Evolutionary conservation across 2,888 invertebrate genomes (phyloP).

Genomic region (Galeruca laticollis): DNA sequence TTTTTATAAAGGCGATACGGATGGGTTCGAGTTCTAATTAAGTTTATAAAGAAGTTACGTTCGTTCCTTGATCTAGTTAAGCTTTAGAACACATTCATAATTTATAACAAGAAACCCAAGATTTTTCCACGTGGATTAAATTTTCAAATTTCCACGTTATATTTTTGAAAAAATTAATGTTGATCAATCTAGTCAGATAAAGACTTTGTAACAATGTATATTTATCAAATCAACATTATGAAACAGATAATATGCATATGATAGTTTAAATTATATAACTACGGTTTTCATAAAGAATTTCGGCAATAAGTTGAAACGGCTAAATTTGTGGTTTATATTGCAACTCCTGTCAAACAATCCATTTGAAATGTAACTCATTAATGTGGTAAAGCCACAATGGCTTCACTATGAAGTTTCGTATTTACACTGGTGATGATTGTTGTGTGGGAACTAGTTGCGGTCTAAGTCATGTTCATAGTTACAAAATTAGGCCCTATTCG

Average conservation of each 20-base stretch:
- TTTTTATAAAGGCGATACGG: not conserved
- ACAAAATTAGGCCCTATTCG: not conserved
- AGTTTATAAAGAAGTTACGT: too few species aligned
- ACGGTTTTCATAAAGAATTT: not conserved
- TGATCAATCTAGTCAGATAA: not conserved
- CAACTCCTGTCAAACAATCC: slow-evolving; percentile 25
- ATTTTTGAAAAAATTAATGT: not conserved
- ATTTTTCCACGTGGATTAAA: too few species aligned
- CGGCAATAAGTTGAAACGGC: slow-evolving; percentile 22
- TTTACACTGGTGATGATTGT: slow-evolving; percentile 13
- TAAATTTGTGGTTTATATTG: slow-evolving; percentile 38
- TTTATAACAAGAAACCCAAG: too few species aligned
- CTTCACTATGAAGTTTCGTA: slow-evolving; percentile 20
- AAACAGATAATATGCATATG: too few species aligned
- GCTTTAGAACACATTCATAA: not conserved
- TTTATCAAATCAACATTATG: too few species aligned
- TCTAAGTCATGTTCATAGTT: not conserved
- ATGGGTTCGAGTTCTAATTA: too few species aligned
- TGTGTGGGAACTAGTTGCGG: slow-evolving; percentile 2
- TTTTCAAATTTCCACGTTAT: slow-evolving; percentile 20
- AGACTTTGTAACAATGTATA: too few species aligned
- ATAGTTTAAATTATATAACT: too few species aligned
- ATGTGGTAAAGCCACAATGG: not conserved
- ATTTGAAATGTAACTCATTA: slow-evolving; percentile 22
- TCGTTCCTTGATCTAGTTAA: too few species aligned